Evolutionary conservation across 2,797 vertebrate genomes (phyloP).

Genomic region (Sternotherus odoratus): DNA sequence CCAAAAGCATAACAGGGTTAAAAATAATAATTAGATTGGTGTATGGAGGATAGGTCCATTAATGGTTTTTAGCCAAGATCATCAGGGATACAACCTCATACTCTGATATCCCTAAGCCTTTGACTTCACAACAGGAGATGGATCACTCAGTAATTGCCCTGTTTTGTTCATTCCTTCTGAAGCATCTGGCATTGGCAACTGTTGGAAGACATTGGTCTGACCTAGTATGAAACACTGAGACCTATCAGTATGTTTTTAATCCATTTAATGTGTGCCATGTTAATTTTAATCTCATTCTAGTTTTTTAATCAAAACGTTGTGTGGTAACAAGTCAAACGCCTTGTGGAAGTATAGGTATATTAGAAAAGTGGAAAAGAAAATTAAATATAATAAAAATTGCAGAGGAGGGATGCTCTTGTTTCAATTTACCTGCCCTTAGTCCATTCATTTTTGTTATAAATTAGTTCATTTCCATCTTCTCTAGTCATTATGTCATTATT

Average conservation of each 20-base stretch:
- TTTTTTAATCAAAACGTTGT: not conserved
- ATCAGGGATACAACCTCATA: not conserved
- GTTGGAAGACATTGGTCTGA: not conserved
- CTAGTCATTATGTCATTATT: conserved; percentile 22
- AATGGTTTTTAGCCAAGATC: not conserved
- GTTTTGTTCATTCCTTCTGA: not conserved
- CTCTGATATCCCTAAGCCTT: not conserved
- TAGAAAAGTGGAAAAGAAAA: not conserved
- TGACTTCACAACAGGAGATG: not conserved
- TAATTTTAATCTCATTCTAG: not conserved
- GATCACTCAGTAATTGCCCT: not conserved
- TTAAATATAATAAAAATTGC: conserved; percentile 49
- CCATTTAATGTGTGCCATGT: not conserved
- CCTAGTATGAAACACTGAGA: not conserved
- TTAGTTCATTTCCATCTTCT: conserved; percentile 43
- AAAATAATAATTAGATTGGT: not conserved
- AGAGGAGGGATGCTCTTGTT: conserved; percentile 46
- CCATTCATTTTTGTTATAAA: conserved; percentile 54
- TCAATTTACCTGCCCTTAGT: not conserved
- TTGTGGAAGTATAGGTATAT: not conserved
- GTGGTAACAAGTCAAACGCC: not conserved
- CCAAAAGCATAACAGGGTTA: not conserved
- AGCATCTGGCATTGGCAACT: not conserved
- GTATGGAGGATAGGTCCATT: not conserved
- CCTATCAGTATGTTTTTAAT: not conserved